These are phyloP conservation scores for Rotaria macrura DNA, from an alignment of 2,888 invertebrate species.

Conservation along the genomic window DNA sequence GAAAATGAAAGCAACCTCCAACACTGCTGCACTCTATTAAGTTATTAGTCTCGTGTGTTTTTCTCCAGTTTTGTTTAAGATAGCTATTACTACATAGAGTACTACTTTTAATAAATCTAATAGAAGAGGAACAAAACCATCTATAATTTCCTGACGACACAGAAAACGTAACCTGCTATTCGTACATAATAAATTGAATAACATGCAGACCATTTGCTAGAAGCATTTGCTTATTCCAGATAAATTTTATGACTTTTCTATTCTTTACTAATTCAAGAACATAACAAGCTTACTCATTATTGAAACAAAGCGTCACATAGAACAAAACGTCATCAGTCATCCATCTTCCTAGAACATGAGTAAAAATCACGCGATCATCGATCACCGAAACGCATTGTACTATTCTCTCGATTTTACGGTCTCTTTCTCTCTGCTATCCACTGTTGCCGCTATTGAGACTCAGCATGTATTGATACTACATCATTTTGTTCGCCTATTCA, in stretches of 20 bases:
- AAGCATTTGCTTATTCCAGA: neutral
- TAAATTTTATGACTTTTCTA: neutral
- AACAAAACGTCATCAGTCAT: neutral
- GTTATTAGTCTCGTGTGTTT: neutral
- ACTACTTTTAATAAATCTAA: neutral
- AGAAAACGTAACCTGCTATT: neutral
- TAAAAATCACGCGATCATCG: neutral
- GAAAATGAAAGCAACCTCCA: neutral
- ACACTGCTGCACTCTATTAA: neutral
- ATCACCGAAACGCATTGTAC: neutral
- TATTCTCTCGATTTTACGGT: neutral
- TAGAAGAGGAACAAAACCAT: neutral
- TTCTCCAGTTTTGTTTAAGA: neutral
- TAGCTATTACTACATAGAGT: neutral
- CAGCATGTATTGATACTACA: neutral
- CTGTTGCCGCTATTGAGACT: neutral
- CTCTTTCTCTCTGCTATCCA: neutral
- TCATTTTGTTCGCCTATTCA: neutral
- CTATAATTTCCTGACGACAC: neutral
- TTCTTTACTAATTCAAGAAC: neutral
- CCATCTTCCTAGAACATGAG: neutral
- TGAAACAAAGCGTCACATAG: too few relatives aligned
- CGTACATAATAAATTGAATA: neutral
- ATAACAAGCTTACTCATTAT: neutral
- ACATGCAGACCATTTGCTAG: neutral